phyloP scores from a whole-genome alignment of 2,888 invertebrate species.

The Trichogramma evanescens region DNA sequence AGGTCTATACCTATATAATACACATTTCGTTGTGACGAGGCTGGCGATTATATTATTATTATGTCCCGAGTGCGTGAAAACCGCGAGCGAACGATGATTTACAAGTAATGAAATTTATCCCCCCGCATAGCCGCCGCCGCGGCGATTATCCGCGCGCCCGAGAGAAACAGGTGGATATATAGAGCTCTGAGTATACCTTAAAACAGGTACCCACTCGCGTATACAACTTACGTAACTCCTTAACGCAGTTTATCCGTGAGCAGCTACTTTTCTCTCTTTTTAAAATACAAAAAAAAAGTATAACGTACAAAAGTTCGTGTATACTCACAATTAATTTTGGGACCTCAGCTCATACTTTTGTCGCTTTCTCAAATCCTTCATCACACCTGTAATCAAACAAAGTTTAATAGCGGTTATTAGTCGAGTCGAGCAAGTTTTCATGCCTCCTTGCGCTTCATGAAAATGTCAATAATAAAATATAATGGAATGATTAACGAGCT shows the following conservation, averaged over 20 bases:
- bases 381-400: slow-evolving; percentile 40
- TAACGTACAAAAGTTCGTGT: background rate
- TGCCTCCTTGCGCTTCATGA: background rate
- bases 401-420: background rate
- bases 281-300: slow-evolving; percentile 20
- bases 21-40: background rate
- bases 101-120: too few relatives aligned
- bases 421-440: background rate
- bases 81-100: too few relatives aligned
- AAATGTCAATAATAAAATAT: background rate
- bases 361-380: slow-evolving; percentile 38
- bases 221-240: too few relatives aligned
- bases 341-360: slow-evolving; percentile 44
- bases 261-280: slow-evolving; percentile 9
- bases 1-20: background rate
- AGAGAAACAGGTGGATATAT: too few relatives aligned
- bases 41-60: too few relatives aligned
- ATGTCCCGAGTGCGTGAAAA: too few relatives aligned
- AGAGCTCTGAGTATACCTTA: too few relatives aligned
- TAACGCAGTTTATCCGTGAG: background rate
- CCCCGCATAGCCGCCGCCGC: too few relatives aligned
- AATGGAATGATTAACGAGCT: slow-evolving; percentile 1
- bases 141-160: too few relatives aligned
- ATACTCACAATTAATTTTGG: slow-evolving; percentile 44
- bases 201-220: too few relatives aligned